Evolutionary conservation across 1,140 invertebrate species (phyloP), one percentile per base, ranked within the genome.

Genomic region (Leucophenga varia): DNA sequence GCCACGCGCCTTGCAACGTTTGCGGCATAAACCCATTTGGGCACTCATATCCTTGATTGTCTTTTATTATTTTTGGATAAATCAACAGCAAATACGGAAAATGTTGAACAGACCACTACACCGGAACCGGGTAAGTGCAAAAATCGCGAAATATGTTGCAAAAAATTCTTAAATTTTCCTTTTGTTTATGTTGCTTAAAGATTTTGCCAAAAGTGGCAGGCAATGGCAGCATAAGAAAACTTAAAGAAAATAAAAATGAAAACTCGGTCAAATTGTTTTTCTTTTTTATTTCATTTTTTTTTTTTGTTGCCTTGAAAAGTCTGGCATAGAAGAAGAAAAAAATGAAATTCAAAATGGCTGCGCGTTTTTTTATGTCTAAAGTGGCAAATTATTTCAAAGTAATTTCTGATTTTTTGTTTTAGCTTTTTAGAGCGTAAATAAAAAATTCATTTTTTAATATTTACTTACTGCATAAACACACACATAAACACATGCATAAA

Each of bases 11-110:
- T 17, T 45, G 57, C 63, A 64, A 44, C 60, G 57, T 46, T 47
- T 71, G 58, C 61, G 68, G 28, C 68, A 71, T 48, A 71, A 65
- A 50, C 68, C 68, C 34, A 61, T 71, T 20, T 72, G 64, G 56
- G 56, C 64, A 3, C 45, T 72, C 30, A 57, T 72, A 57, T 57
- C 61, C 61, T 54, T 72, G 54, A 60, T 61, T 50, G 49, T 72
- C 41, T 61, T 68, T 52, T 65, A 48, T 51, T 68, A 39, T 57
- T 60, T 49, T 49, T 71, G 54, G 68, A 71, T 50, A 68, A 65
- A 44, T 68, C 68, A 35, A 56, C 14, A 3, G 50, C 50, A 25
- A 71, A 59, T 44, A 63, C 64, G 30, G 64, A 71, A 48, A 55
- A 59, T 17, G 57, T 55, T 1, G 59, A 64, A 47, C 48, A 59